Evolutionary conservation across 2,797 vertebrate genomes (phyloP).

Genomic region (Rhinoraja longicauda): DNA sequence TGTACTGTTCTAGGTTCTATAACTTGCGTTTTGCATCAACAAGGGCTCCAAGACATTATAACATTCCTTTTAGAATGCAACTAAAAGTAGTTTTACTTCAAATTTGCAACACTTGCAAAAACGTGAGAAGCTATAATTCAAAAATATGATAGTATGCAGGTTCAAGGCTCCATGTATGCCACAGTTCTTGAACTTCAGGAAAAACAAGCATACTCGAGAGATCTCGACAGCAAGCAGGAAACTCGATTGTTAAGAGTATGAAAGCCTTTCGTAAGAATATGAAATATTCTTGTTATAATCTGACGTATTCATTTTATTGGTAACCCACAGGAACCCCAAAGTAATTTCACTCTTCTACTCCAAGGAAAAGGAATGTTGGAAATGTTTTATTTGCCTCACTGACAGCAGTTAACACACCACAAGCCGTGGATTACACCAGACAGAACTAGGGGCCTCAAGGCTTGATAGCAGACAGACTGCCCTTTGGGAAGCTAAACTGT

Average conservation of each 20-base stretch:
- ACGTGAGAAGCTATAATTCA: background rate
- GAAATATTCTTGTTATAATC: background rate
- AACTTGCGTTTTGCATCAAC: background rate
- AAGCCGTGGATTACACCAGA: background rate
- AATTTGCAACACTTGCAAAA: slow-evolving; percentile 8
- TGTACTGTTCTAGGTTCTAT: no score
- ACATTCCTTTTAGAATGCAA: background rate
- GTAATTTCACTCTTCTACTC: background rate
- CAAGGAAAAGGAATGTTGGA: background rate
- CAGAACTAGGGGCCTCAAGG: background rate
- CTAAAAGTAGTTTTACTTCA: background rate
- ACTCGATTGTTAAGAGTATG: background rate
- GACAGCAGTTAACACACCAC: slow-evolving; percentile 4
- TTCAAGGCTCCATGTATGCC: background rate
- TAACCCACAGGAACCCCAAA: background rate
- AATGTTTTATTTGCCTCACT: slow-evolving; percentile 22
- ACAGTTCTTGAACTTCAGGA: background rate
- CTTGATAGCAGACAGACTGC: slow-evolving; percentile 6
- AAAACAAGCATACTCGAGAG: background rate
- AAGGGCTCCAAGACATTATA: background rate
- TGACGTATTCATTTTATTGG: background rate
- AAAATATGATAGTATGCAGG: background rate
- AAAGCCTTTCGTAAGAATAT: background rate
- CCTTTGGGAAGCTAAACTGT: slow-evolving; percentile 30
- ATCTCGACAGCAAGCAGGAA: background rate